Evolutionary conservation across 2,797 vertebrate genomes (phyloP), one percentile per base, ranked within the genome.

Genomic region (Pagetopsis macropterus): DNA sequence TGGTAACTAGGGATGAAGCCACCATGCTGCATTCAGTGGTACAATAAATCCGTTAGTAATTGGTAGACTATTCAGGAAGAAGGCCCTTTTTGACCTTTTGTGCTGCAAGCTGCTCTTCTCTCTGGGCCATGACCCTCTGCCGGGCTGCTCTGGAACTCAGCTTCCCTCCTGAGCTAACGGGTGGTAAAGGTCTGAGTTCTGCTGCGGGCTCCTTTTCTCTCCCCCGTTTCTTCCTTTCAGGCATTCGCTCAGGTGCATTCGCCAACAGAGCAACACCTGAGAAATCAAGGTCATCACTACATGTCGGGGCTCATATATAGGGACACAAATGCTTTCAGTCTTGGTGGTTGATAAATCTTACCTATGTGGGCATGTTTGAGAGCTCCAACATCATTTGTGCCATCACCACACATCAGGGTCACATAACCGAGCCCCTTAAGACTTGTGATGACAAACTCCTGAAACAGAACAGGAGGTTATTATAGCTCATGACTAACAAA

Each of bases 321-420:
- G 15, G 8, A 65, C 9, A 67, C 2, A 12, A 27, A 27, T 44
- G 7, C 5, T 56, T 55, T 50, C 4, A 17, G 27, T 56, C 4
- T 41, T 40, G 6, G 11, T 46, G 44, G 9, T 31, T 56, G 33
- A 19, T 40, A 46, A 75, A 17, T 44, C 95, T 95, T 88, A 99
- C 98, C 98, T 82, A 99, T 96, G 1, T 99, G 97, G 0, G 98
- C 98, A 0, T 99, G 98, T 87, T 99, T 99, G 73, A 99, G 95
- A 5, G 98, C 98, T 3, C 98, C 98, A 0, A 99, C 97, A 0
- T 99, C 98, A 60, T 99, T 99, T 72, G 98, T 99, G n/a, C 98
- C 98, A 0, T 99, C 98, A 0, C 98, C 98, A 0, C 98, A 99
- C 98, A 99, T 99, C 50, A 99, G 88, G 0, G 97, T 99, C 68